These are phyloP conservation scores for Drosophila mojavensis DNA, from an alignment of 1,140 invertebrate genomes.

Conservation along the genomic window DNA sequence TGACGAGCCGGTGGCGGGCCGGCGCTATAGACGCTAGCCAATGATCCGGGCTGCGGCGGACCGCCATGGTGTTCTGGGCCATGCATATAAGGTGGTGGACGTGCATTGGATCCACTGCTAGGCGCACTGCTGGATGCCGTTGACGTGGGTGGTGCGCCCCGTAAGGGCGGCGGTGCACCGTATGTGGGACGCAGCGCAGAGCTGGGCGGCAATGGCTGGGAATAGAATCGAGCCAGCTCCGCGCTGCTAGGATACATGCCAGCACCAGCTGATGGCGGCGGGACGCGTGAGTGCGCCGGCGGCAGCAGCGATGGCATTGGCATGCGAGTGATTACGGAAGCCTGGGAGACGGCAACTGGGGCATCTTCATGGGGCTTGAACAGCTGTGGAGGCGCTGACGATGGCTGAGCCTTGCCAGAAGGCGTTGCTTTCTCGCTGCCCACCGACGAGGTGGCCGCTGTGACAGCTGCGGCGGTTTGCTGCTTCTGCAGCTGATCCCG, in stretches of 20 bases:
- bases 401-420: constrained; percentile 33
- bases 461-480: constrained; percentile 78
- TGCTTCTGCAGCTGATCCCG: constrained; percentile 76
- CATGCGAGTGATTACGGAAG: constrained; percentile 88
- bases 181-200: constrained; percentile 70
- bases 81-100: constrained; percentile 57
- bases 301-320: constrained; percentile 86
- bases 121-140: constrained; percentile 26
- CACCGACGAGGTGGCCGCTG: constrained; percentile 58
- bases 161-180: constrained; percentile 76
- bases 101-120: constrained; percentile 34
- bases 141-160: constrained; percentile 56
- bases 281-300: constrained; percentile 54
- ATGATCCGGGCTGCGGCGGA: constrained; percentile 30
- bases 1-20: constrained; percentile 76
- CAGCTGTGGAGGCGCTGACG: constrained; percentile 78
- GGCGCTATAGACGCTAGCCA: constrained; percentile 50
- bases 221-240: constrained; percentile 66
- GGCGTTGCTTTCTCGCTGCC: constrained; percentile 38
- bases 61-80: constrained; percentile 68
- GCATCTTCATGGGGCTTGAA: constrained; percentile 79
- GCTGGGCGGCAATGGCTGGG: constrained; percentile 61
- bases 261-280: constrained; percentile 25
- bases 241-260: constrained; percentile 64
- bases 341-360: constrained; percentile 83